These are phyloP conservation scores for Maniola hyperantus DNA, from an alignment of 2,888 invertebrate genomes.

Conservation along the genomic window DNA sequence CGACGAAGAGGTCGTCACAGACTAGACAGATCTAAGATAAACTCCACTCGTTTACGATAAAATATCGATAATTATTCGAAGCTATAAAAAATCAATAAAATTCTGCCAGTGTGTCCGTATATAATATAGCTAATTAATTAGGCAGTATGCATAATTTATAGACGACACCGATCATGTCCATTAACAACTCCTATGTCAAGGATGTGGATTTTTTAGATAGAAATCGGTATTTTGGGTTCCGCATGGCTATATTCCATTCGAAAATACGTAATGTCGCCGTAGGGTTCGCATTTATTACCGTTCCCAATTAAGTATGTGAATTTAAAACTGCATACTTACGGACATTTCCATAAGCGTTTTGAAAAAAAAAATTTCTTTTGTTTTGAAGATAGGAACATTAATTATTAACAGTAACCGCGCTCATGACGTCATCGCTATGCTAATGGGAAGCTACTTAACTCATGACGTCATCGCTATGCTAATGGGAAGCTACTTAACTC, in stretches of 20 bases:
- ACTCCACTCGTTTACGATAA: constrained; percentile 24
- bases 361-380: too few relatives aligned
- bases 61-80: constrained; percentile 50
- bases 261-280: not conserved
- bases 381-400: too few relatives aligned
- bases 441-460: too few relatives aligned
- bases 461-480: too few relatives aligned
- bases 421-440: too few relatives aligned
- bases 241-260: not conserved
- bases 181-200: constrained; percentile 44
- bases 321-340: too few relatives aligned
- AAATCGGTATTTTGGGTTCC: constrained; percentile 21
- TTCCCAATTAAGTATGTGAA: too few relatives aligned
- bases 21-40: constrained; percentile 24
- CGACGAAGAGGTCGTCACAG: not conserved
- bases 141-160: constrained; percentile 45
- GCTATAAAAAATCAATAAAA: constrained; percentile 49
- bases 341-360: too few relatives aligned
- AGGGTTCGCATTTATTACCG: too few relatives aligned
- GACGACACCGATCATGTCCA: constrained; percentile 40
- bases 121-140: constrained; percentile 46
- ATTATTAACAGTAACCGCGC: too few relatives aligned
- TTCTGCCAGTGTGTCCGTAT: constrained; percentile 26
- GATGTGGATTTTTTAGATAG: constrained; percentile 37
- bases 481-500: too few relatives aligned